Percentiles rank a stretch among this genome's conserved stretches.
Conservation (phyloP, 2,888 invertebrate genomes). For the Ecliptopera silaceata region DNA sequence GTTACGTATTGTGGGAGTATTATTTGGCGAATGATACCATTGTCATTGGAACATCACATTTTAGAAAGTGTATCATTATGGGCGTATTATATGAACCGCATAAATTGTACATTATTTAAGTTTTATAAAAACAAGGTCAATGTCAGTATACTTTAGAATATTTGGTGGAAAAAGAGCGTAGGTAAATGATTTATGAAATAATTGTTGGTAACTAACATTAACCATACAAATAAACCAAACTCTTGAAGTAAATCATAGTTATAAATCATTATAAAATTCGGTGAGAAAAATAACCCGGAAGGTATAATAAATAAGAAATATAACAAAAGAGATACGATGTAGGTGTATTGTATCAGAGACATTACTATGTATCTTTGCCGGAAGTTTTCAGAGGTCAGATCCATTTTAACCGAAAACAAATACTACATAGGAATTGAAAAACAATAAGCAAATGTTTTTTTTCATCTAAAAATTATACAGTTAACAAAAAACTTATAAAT, state of each 20-base stretch:
- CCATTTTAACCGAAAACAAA: slow-evolving; percentile 40
- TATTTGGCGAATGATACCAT: too few relatives aligned
- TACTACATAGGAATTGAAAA: slow-evolving; percentile 2
- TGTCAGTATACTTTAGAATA: too few relatives aligned
- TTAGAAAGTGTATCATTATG: too few relatives aligned
- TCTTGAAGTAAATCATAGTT: neutral
- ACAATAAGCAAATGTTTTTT: slow-evolving; percentile 43
- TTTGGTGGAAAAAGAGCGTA: too few relatives aligned
- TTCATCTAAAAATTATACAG: slow-evolving; percentile 45
- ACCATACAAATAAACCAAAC: too few relatives aligned
- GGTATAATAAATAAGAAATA: slow-evolving; percentile 25
- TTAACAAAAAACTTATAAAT: slow-evolving; percentile 26
- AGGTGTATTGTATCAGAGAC: slow-evolving; percentile 26
- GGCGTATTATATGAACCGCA: too few relatives aligned
- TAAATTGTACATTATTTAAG: too few relatives aligned
- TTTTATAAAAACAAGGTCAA: too few relatives aligned
- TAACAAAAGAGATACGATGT: slow-evolving; percentile 25
- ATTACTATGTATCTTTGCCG: slow-evolving; percentile 38
- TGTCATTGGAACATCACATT: too few relatives aligned
- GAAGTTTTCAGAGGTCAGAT: slow-evolving; percentile 41
- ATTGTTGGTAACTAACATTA: too few relatives aligned
- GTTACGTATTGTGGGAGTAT: slow-evolving; percentile 4
- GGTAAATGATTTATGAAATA: too few relatives aligned
- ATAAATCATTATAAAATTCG: neutral
- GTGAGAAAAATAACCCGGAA: slow-evolving; percentile 29